phyloP scores from a whole-genome alignment of 2,888 invertebrate genomes.

The Limnephilus rhombicus region DNA sequence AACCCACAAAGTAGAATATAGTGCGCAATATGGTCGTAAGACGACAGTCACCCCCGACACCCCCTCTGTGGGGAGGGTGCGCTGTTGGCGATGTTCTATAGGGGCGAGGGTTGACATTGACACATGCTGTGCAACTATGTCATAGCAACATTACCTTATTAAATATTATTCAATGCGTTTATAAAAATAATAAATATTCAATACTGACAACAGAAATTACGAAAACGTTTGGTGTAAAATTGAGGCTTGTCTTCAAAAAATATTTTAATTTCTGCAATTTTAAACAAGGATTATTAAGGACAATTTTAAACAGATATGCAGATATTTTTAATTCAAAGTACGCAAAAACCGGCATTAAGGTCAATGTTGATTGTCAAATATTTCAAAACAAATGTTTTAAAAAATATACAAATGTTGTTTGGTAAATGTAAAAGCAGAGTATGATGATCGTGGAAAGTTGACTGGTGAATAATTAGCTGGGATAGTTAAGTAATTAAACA shows the following conservation, averaged over 20 bases:
- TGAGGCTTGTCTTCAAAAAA: not conserved
- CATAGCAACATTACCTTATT: not conserved
- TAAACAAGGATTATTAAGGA: no score
- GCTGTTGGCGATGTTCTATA: not conserved
- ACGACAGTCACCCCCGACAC: conserved; percentile 34
- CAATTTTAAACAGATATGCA: not conserved
- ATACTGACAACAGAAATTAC: not conserved
- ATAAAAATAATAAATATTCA: not conserved
- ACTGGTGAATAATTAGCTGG: not conserved
- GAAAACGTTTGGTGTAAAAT: not conserved
- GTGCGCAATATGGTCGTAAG: conserved; percentile 21
- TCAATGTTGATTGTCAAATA: not conserved
- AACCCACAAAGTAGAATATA: conserved; percentile 26
- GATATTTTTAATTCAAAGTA: not conserved
- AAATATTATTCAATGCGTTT: no score
- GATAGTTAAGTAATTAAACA: not conserved
- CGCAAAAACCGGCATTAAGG: not conserved
- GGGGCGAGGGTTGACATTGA: conserved; percentile 14
- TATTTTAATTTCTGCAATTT: not conserved
- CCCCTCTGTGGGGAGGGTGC: conserved; percentile 14
- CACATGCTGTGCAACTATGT: not conserved
- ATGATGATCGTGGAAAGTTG: not conserved
- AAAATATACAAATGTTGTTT: not conserved
- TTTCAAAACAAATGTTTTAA: not conserved
- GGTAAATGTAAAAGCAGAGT: not conserved